A percentile compares a stretch with the other conserved stretches of the same genome.
Conservation (phyloP, 1,140 invertebrate genomes). For the Achatina immaculata region DNA sequence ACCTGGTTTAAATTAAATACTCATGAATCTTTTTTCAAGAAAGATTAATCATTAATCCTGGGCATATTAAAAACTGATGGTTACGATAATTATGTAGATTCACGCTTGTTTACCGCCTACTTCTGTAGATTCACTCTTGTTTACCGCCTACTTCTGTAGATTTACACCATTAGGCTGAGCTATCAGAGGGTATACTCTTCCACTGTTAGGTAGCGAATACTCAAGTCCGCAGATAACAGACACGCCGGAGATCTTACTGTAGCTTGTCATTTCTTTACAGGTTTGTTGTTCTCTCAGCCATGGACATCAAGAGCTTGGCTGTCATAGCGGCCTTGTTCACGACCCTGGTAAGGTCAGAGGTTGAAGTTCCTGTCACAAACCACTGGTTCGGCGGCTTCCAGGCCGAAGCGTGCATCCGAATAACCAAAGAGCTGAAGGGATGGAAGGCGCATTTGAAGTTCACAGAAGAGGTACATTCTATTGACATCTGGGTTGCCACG, state of each 20-base stretch:
- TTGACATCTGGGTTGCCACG: slow-evolving; percentile 34
- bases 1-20: too few species aligned
- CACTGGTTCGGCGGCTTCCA: slow-evolving; percentile 49
- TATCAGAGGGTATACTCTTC: not conserved
- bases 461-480: slow-evolving; percentile 30
- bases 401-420: slow-evolving; percentile 33
- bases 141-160: too few species aligned
- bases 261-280: not conserved
- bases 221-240: not conserved
- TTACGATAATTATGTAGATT: too few species aligned
- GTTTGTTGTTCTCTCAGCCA: not conserved
- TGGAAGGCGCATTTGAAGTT: slow-evolving; percentile 48
- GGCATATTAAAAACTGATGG: too few species aligned
- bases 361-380: slow-evolving; percentile 31
- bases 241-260: not conserved
- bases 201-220: not conserved
- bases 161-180: too few species aligned
- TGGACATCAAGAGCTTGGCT: not conserved
- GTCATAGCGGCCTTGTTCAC: not conserved
- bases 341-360: not conserved
- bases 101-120: too few species aligned
- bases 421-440: slow-evolving; percentile 41
- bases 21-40: too few species aligned
- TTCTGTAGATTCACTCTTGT: too few species aligned
- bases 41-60: too few species aligned